Percentiles rank a stretch among this genome's conserved stretches.
These are phyloP conservation scores for Oreochromis mossambicus DNA, from an alignment of 2,797 vertebrate genomes.

Conservation along the genomic window DNA sequence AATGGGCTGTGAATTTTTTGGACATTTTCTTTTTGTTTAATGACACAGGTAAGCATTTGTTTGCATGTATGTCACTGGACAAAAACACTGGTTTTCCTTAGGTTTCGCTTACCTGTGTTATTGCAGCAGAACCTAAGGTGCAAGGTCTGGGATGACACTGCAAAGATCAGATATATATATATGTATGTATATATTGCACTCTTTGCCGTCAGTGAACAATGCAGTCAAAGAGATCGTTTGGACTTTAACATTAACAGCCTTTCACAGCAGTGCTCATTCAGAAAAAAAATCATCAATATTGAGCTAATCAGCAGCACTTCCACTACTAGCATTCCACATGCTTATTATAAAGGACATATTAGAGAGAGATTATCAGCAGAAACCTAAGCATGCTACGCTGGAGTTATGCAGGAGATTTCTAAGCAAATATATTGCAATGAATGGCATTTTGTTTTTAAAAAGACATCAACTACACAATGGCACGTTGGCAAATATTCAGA, in stretches of 20 bases:
- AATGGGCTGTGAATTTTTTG: constrained; percentile 30
- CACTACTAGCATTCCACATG: constrained; percentile 67
- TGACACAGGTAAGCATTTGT: constrained; percentile 69
- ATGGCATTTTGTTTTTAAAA: constrained; percentile 35
- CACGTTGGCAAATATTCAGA: constrained; percentile 47
- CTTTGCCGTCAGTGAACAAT: constrained; percentile 97
- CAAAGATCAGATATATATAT: constrained; percentile 95
- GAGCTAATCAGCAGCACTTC: constrained; percentile 56
- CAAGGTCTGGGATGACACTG: constrained; percentile 98
- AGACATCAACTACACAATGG: constrained; percentile 46
- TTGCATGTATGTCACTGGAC: constrained; percentile 72
- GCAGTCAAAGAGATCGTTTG: constrained; percentile 77
- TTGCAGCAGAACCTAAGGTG: constrained; percentile 99
- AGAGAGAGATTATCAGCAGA: constrained; percentile 41
- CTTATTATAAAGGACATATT: constrained; percentile 54
- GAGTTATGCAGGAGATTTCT: constrained; percentile 30
- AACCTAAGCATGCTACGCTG: constrained; percentile 68
- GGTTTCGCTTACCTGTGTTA: constrained; percentile 99
- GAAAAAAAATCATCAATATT: constrained; percentile 43
- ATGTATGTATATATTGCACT: constrained; percentile 95
- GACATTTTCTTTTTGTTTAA: constrained; percentile 35
- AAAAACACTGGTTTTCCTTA: constrained; percentile 83
- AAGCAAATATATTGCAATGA: constrained; percentile 38
- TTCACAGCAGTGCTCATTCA: constrained; percentile 76
- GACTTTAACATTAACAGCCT: constrained; percentile 80